Base-by-base conservation (phyloP, 2,888 invertebrate species). In the Oasisia sp. region DNA sequence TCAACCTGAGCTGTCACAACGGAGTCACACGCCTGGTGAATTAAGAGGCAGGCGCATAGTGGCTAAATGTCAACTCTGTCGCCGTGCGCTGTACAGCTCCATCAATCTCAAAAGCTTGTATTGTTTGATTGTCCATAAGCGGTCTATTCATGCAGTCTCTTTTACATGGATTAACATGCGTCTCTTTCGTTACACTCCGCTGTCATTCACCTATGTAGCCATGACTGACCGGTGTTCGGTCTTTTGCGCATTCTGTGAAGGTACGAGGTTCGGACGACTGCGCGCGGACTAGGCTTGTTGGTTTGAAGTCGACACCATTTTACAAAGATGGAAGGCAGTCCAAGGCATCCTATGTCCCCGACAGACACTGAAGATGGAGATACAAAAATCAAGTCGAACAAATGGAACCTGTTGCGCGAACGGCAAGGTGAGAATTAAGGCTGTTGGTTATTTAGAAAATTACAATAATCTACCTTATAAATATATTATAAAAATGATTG, bases 71-170 rank as follows among this genome's bases (percentile, higher is more conserved):
- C 74, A 74, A 74, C 74, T 74, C 19, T 19, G 19, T 19, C 74
- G 74, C 74, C 19, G 74, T 27, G 19, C 74, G 74, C 27, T 74
- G n/a, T 74, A 74, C 74, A 27, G 19, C 74, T n/a, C 74, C 74
- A 74, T 74, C 74, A 74, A 74, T 74, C 74, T 74, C 74, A 74
- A 74, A 74, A 7, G 19, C 74, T 27, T 74, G 74, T 19, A 74
- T 74, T 74, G 74, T 74, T 74, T 74, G 74, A 19, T 74, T 74
- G 74, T 14, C 74, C 74, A 7, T 74, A 74, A 74, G 74, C 74
- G 74, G 74, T 74, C 74, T 74, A 74, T 74, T 74, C 74, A 74
- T 74, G 74, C 19, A 74, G n/a, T 27, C 74, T 74, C 74, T 74
- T 56, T 74, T 27, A 74, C 74, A 74, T 27, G 74, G 19, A 74